phyloP scores from a whole-genome alignment of 1,140 invertebrate genomes.

The Stegodyphus mimosarum region DNA sequence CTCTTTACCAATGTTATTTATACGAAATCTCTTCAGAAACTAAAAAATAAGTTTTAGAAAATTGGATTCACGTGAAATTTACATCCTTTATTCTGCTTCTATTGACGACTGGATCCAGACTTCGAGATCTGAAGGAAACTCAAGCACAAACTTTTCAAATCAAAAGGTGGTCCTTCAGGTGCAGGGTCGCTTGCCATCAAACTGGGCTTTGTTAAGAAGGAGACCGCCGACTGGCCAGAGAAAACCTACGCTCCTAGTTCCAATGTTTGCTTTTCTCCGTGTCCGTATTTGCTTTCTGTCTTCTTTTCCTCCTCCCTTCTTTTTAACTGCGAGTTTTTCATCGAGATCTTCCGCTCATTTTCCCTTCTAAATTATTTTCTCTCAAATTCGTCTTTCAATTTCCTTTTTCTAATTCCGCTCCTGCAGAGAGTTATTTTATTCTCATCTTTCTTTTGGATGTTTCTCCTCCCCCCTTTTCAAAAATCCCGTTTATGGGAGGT shows the following conservation, averaged over 20 bases:
- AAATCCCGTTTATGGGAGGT: too few species aligned
- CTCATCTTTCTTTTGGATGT: conserved; percentile 5
- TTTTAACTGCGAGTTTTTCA: conserved; percentile 15
- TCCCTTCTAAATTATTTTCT: neutral
- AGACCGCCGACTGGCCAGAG: too few species aligned
- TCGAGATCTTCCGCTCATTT: neutral
- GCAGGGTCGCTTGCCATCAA: too few species aligned
- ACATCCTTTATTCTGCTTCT: neutral
- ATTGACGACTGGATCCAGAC: neutral
- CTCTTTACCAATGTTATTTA: too few species aligned
- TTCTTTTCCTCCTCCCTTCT: neutral
- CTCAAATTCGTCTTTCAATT: neutral
- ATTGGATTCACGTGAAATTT: too few species aligned
- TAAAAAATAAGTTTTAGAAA: too few species aligned
- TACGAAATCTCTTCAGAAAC: too few species aligned
- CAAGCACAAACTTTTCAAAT: too few species aligned
- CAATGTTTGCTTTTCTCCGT: neutral
- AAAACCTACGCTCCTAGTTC: too few species aligned
- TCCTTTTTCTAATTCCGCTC: neutral
- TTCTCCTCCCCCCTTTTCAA: neutral
- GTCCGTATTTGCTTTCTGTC: neutral
- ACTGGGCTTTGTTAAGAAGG: too few species aligned
- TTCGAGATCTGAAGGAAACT: neutral
- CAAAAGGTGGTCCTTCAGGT: too few species aligned
- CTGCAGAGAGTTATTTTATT: neutral